A percentile compares a stretch with the other conserved stretches of the same genome.
phyloP scores from a whole-genome alignment of 2,888 invertebrate genomes.

The Hydriomena furcata region DNA sequence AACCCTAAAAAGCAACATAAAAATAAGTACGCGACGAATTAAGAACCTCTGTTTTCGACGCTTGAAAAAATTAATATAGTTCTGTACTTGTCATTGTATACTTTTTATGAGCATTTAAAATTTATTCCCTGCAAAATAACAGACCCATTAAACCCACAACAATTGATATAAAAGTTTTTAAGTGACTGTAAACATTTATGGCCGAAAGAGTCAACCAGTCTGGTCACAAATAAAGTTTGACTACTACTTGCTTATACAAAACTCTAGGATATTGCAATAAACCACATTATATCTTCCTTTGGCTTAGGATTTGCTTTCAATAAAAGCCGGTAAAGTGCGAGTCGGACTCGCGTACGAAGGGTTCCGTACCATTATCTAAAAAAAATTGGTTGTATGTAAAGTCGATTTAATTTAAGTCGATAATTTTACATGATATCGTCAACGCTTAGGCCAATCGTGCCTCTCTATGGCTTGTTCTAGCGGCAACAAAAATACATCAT shows the following conservation, averaged over 20 bases:
- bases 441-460: too few relatives aligned
- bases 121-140: slow-evolving; percentile 29
- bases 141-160: slow-evolving; percentile 35
- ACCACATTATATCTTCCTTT: slow-evolving; percentile 33
- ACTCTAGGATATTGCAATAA: slow-evolving; percentile 33
- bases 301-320: slow-evolving; percentile 32
- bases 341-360: too few relatives aligned
- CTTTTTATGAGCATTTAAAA: not conserved
- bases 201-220: slow-evolving; percentile 39
- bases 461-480: too few relatives aligned
- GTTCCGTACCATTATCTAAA: too few relatives aligned
- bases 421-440: too few relatives aligned
- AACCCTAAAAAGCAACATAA: too few relatives aligned
- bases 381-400: too few relatives aligned
- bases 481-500: too few relatives aligned
- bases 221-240: slow-evolving; percentile 24
- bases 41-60: too few relatives aligned
- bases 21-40: too few relatives aligned
- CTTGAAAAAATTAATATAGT: not conserved
- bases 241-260: not conserved
- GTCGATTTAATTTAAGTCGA: too few relatives aligned
- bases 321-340: too few relatives aligned
- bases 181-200: slow-evolving; percentile 48
- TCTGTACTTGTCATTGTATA: not conserved
- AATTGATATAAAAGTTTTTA: slow-evolving; percentile 40